phyloP scores from a whole-genome alignment of 2,797 vertebrate species.

The Pseudocheirus occidentalis region DNA sequence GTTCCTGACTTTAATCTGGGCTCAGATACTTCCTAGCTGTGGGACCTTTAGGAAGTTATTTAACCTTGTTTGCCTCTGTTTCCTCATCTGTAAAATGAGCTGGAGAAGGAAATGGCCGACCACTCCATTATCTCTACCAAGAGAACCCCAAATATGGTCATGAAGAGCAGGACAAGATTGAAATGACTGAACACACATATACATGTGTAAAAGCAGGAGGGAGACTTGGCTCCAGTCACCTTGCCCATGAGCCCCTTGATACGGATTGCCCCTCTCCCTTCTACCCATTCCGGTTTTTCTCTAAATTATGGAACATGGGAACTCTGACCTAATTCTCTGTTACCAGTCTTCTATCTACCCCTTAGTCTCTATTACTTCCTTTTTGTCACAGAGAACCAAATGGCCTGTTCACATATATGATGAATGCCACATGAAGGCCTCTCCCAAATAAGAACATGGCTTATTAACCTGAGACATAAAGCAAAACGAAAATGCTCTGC shows the following conservation, averaged over 20 bases:
- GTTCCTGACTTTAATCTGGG: background rate
- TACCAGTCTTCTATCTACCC: slow-evolving; percentile 10
- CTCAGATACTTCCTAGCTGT: background rate
- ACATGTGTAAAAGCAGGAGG: background rate
- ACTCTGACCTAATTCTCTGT: background rate
- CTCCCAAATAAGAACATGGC: background rate
- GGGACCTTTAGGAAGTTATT: background rate
- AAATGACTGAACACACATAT: background rate
- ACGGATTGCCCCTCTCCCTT: background rate
- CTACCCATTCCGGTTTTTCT: background rate
- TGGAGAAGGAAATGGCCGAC: background rate
- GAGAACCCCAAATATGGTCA: background rate
- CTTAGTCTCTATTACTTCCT: background rate
- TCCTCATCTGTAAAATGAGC: background rate
- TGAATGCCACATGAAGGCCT: slow-evolving; percentile 28
- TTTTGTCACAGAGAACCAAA: background rate
- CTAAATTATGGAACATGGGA: background rate
- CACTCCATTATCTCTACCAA: background rate
- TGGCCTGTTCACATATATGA: slow-evolving; percentile 23
- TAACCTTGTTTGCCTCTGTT: background rate
- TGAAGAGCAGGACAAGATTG: background rate
- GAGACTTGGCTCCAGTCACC: background rate
- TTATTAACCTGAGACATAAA: slow-evolving; percentile 27
- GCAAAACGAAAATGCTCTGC: background rate
- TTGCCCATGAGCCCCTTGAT: background rate